Evolutionary conservation across 2,888 invertebrate genomes (phyloP), one percentile per base, ranked within the genome.

Genomic region (Coenonympha glycerion): DNA sequence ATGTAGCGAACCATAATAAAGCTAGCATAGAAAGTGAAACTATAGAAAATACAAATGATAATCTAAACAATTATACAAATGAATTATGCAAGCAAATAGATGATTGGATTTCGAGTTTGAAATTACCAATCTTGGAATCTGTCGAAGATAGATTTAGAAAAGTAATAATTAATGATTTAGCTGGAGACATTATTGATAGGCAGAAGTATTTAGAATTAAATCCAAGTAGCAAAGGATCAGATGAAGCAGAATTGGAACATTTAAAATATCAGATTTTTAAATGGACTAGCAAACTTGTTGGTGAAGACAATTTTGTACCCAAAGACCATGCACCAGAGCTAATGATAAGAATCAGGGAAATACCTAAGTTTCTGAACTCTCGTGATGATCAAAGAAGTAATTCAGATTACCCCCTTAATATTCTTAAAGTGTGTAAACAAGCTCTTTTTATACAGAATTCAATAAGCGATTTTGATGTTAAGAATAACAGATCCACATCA

Each of bases 201-300:
- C 62, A 68, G 6, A 79, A 73, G 56, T 83, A 79, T 62, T 50
- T 78, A 54, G 64, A 75, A 55, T 47, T 76, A 1, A 76, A 76
- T 52, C 65, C 67, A 11, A 49, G 56, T 0, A 56, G 52, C 9
- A 60, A 40, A 31, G 56, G 56, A 2, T 54, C 66, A 9, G 63
- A 70, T 0, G 54, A 58, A 52, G 68, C 71, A 24, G 81, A 83
- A 55, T 47, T 82, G 24, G 77, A 80, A 55, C 61, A 75, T 61
- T 65, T 84, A 11, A 79, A 74, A 49, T 82, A 74, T 64, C 79
- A 76, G 28, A 78, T 84, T 57, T 82, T 75, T 53, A 83, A 81
- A 70, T 80, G 76, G 76, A 65, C 79, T 2, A 72, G 73, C 48
- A 80, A 76, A 55, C 56, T 79, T n/a, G 63, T 66, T 1, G 70